phyloP scores from a whole-genome alignment of 2,888 invertebrate species.

The Caenorhabditis zanzibari region DNA sequence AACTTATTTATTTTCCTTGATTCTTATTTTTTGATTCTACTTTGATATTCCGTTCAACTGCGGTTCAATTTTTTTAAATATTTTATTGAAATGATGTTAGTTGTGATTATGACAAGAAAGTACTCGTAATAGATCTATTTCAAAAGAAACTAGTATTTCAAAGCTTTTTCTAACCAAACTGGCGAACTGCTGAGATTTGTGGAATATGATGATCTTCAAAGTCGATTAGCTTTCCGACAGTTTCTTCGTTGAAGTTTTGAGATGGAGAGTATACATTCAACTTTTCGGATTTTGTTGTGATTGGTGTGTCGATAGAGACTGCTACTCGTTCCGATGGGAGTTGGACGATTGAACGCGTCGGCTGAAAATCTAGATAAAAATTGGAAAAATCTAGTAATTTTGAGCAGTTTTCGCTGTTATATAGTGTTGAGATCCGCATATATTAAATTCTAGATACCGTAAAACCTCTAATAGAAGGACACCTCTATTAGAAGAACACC shows the following conservation, averaged over 20 bases:
- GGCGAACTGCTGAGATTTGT: slow-evolving; percentile 48
- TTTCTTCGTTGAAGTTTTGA: slow-evolving; percentile 9
- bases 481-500: no score
- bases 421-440: no score
- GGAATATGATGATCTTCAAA: slow-evolving; percentile 51
- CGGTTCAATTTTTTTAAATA: background rate
- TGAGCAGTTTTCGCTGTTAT: no score
- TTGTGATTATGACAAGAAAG: background rate
- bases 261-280: slow-evolving; percentile 19
- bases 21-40: background rate
- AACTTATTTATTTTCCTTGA: slow-evolving; percentile 8
- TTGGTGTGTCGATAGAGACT: slow-evolving; percentile 56
- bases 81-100: background rate
- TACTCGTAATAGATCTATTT: slow-evolving; percentile 43
- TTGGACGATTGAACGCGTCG: slow-evolving; percentile 70
- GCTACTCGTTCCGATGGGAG: slow-evolving; percentile 67
- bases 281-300: slow-evolving; percentile 25
- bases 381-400: background rate
- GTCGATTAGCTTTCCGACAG: slow-evolving; percentile 57
- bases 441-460: no score
- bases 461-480: no score
- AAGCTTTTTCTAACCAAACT: slow-evolving; percentile 44
- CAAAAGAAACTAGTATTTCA: background rate
- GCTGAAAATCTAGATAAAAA: slow-evolving; percentile 66
- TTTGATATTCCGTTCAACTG: slow-evolving; percentile 1